These are phyloP conservation scores for Acanthosepion esculentum DNA, from an alignment of 2,888 invertebrate species.

Conservation along the genomic window DNA sequence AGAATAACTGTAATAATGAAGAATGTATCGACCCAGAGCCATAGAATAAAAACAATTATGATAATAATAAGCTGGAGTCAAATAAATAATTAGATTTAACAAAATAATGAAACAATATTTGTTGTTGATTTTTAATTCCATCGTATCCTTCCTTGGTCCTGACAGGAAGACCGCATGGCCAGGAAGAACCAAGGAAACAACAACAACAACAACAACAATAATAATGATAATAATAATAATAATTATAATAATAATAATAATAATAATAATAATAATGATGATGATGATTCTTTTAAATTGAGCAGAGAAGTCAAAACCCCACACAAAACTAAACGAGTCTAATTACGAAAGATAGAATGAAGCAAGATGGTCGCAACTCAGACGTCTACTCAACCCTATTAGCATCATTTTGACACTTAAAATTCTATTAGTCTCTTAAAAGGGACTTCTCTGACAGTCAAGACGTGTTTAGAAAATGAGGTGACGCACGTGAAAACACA, in stretches of 20 bases:
- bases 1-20: too few species aligned
- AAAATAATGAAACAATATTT: too few species aligned
- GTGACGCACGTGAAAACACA: not conserved
- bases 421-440: slow-evolving; percentile 33
- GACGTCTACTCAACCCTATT: not conserved
- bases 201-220: too few species aligned
- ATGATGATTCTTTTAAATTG: not conserved
- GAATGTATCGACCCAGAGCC: too few species aligned
- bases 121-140: too few species aligned
- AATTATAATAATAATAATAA: not conserved
- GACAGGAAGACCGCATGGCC: too few species aligned
- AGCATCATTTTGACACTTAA: not conserved
- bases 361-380: not conserved
- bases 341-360: not conserved
- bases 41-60: too few species aligned
- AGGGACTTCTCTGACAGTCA: not conserved
- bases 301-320: not conserved
- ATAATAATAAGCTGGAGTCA: too few species aligned
- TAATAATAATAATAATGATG: not conserved
- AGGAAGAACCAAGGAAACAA: too few species aligned
- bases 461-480: not conserved
- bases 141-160: too few species aligned
- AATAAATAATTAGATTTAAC: too few species aligned
- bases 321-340: not conserved
- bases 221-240: not conserved